Evolutionary conservation across 1,140 invertebrate genomes (phyloP).

Genomic region (Cotesia vestalis): DNA sequence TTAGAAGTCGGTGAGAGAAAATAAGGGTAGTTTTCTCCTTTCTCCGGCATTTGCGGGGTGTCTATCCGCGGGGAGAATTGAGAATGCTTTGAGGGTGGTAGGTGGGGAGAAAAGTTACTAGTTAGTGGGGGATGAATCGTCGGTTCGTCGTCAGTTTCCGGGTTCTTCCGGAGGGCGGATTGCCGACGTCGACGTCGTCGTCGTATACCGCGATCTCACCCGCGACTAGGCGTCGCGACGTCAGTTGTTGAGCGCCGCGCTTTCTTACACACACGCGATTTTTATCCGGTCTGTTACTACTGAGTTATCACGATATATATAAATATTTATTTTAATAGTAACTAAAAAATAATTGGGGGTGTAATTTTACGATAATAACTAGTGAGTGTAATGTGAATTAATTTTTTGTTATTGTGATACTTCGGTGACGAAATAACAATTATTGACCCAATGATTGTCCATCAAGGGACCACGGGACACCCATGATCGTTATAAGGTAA

Average conservation of each 20-base stretch:
- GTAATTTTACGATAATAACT: too few species aligned
- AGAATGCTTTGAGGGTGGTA: too few species aligned
- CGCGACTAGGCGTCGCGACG: slow-evolving; percentile 61
- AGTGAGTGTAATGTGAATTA: not conserved
- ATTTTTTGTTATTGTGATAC: slow-evolving; percentile 24
- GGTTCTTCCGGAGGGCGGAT: slow-evolving; percentile 53
- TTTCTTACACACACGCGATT: slow-evolving; percentile 58
- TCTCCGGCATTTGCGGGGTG: too few species aligned
- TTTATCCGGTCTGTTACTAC: not conserved
- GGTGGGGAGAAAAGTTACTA: too few species aligned
- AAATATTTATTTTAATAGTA: too few species aligned
- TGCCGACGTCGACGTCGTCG: slow-evolving; percentile 34
- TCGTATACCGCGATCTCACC: slow-evolving; percentile 52
- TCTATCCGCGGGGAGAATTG: too few species aligned
- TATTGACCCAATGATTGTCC: slow-evolving; percentile 62
- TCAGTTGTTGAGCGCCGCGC: slow-evolving; percentile 61
- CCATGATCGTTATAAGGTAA: slow-evolving; percentile 65
- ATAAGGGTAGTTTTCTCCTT: slow-evolving; percentile 52
- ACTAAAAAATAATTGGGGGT: too few species aligned
- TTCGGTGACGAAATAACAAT: slow-evolving; percentile 43
- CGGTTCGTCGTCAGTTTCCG: slow-evolving; percentile 57
- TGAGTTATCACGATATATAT: not conserved
- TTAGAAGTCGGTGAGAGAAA: slow-evolving; percentile 44
- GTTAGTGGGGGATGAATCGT: slow-evolving; percentile 39
- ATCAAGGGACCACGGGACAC: slow-evolving; percentile 63